Evolutionary conservation across 1,140 invertebrate genomes (phyloP).

Genomic region (Colletes latitarsis): DNA sequence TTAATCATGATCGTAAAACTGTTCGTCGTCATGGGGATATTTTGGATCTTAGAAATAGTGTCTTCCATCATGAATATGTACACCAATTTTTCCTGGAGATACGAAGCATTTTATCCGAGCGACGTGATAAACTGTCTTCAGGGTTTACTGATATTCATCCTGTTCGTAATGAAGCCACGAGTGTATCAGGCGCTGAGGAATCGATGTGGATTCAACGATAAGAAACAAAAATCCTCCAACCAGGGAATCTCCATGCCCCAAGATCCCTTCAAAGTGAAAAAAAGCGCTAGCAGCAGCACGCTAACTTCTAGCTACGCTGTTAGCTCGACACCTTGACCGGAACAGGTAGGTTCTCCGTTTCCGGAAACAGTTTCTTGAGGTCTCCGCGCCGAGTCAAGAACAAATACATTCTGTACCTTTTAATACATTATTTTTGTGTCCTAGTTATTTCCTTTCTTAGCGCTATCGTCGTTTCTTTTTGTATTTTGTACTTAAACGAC

Average conservation of each 20-base stretch:
- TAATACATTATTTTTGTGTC: background rate
- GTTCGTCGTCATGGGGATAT: slow-evolving; percentile 89
- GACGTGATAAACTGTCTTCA: slow-evolving; percentile 85
- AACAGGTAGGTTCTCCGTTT: background rate
- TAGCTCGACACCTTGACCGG: slow-evolving; percentile 49
- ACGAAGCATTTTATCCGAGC: slow-evolving; percentile 74
- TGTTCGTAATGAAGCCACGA: slow-evolving; percentile 85
- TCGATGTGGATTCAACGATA: slow-evolving; percentile 46
- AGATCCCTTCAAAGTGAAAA: slow-evolving; percentile 65
- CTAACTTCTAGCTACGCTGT: slow-evolving; percentile 65
- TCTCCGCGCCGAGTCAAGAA: background rate
- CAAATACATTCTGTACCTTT: slow-evolving; percentile 1
- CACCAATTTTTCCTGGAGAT: slow-evolving; percentile 35
- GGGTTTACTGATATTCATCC: slow-evolving; percentile 85
- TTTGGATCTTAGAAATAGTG: slow-evolving; percentile 86
- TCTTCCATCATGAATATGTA: slow-evolving; percentile 78
- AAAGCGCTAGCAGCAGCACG: slow-evolving; percentile 68
- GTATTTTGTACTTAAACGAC: background rate
- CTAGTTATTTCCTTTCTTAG: background rate
- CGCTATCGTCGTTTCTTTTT: background rate
- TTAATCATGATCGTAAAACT: slow-evolving; percentile 87
- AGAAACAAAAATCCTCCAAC: slow-evolving; percentile 16
- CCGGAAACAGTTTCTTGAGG: background rate
- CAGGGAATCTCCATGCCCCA: slow-evolving; percentile 49
- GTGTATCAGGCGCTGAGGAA: slow-evolving; percentile 74